A percentile compares a stretch with the other conserved stretches of the same genome.
phyloP scores from a whole-genome alignment of 2,113 vertebrate genomes.

The Cromileptes altivelis region DNA sequence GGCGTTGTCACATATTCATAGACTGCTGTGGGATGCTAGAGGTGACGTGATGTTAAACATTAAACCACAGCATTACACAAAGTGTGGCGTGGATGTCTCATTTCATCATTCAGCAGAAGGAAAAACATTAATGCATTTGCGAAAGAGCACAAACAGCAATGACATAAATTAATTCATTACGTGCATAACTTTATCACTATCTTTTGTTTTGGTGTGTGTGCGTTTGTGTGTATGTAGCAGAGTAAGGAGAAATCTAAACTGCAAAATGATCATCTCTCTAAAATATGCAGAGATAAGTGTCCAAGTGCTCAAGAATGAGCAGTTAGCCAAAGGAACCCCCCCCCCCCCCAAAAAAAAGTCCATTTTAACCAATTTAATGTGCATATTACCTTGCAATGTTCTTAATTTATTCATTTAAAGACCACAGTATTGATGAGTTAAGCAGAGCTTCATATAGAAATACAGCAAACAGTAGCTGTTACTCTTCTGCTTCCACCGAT shows the following conservation, averaged over 20 bases:
- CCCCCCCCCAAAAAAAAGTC: too few relatives aligned
- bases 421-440: neutral
- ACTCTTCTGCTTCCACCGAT: neutral
- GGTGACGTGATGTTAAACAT: slow-evolving; percentile 22
- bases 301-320: neutral
- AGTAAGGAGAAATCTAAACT: neutral
- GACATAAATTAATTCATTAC: slow-evolving; percentile 11
- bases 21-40: neutral
- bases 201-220: slow-evolving; percentile 12
- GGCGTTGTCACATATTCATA: slow-evolving; percentile 13
- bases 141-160: slow-evolving; percentile 18
- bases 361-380: neutral
- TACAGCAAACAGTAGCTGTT: neutral
- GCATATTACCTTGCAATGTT: neutral
- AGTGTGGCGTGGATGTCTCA: neutral
- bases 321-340: neutral
- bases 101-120: slow-evolving; percentile 21
- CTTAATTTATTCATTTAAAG: neutral
- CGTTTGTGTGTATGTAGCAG: neutral
- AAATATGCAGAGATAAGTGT: slow-evolving; percentile 5
- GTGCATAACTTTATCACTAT: slow-evolving; percentile 8
- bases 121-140: neutral
- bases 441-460: neutral
- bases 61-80: neutral
- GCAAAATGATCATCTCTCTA: neutral